Conservation (phyloP, 1,140 invertebrate genomes). For the Drosophila tropicalis region DNA sequence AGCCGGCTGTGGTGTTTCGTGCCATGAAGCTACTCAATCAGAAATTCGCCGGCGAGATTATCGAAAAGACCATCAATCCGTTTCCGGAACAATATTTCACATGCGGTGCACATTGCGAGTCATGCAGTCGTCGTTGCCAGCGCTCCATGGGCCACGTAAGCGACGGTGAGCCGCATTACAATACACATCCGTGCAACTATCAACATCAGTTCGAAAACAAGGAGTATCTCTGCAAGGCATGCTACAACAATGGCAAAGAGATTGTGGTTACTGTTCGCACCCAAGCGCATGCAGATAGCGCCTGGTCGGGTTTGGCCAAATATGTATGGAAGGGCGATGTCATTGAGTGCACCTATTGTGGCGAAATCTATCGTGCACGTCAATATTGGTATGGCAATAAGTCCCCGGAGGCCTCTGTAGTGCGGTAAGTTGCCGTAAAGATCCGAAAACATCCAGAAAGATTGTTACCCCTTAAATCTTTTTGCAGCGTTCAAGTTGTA, state of each 20-base stretch:
- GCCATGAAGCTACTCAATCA: conserved; percentile 90
- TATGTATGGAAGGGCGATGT: conserved; percentile 93
- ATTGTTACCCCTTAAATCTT: background rate
- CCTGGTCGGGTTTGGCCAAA: conserved; percentile 89
- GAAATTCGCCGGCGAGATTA: conserved; percentile 89
- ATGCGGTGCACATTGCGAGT: conserved; percentile 88
- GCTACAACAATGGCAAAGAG: conserved; percentile 81
- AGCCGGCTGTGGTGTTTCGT: conserved; percentile 87
- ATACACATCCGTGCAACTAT: conserved; percentile 86
- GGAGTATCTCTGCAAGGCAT: conserved; percentile 89
- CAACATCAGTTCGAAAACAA: conserved; percentile 92
- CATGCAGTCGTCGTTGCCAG: conserved; percentile 88
- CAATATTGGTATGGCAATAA: conserved; percentile 95
- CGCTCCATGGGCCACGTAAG: conserved; percentile 91
- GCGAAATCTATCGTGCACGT: conserved; percentile 91
- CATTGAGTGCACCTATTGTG: conserved; percentile 91
- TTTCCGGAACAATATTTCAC: conserved; percentile 94
- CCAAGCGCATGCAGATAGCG: conserved; percentile 87
- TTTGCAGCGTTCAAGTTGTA: conserved; percentile 86
- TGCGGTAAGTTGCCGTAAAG: conserved; percentile 79
- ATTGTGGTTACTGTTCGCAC: conserved; percentile 86
- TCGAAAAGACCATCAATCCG: conserved; percentile 86
- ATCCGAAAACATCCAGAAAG: too few relatives aligned
- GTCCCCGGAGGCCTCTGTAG: conserved; percentile 88
- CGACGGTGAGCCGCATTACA: conserved; percentile 87